Base-by-base conservation (phyloP, 2,113 vertebrate genomes). In the Eptatretus burgeri region DNA sequence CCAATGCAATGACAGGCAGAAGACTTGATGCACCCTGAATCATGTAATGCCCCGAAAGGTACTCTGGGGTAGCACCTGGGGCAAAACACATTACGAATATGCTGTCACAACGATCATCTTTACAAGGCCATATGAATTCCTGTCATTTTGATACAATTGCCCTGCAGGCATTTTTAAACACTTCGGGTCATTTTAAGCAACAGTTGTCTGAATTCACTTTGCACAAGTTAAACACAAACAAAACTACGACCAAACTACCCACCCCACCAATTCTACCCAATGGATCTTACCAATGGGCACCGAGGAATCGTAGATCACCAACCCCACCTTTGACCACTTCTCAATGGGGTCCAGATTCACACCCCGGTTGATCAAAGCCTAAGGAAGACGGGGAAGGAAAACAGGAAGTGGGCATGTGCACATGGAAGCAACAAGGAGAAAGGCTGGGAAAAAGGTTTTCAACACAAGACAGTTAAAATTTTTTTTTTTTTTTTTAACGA, bases 41-140 rank as follows among this genome's bases (percentile, higher is more conserved):
- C 82, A 98, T 98, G 69, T 98, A 98, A 65, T 98, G 89, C 51
- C 91, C 91, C 2, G 91, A 78, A 68, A 98, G 75, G 70, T 98
- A 98, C 74, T 98, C 91, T 0, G 91, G 91, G 7, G 91, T 98
- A 13, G 91, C 91, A 67, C 91, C 91, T 96, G 68, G 13, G 10
- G 19, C 56, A 5, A 41, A 41, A 41, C 27, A 41, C 27, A 41
- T 41, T 7, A 41, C 63, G 13, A 68, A 62, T 63, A 13, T 16
- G 51, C 18, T 1, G 0, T 66, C 1, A 52, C 14, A 62, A n/a
- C 13, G n/a, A 1, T 14, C 11, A 41, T 41, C 27, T 3, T 41
- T 3, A 41, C 27, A 41, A 5, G 27, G 27, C 27, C 27, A 41
- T 41, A 5, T 41, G 27, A 41, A 41, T 3, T 41, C 27, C 27